phyloP scores from a whole-genome alignment of 1,140 invertebrate species.

The Ceratina japonica region DNA sequence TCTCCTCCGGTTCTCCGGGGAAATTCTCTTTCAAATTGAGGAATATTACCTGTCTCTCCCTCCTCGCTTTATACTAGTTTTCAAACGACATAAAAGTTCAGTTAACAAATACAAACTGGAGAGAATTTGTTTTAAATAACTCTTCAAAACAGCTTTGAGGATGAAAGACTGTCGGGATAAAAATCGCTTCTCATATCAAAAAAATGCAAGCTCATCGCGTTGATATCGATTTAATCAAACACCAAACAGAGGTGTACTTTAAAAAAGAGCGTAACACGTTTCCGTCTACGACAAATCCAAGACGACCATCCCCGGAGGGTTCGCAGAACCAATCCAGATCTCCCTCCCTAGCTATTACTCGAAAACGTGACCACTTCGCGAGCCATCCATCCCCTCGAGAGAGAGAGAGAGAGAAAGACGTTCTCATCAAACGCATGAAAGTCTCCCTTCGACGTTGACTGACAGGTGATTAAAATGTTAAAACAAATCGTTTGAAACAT shows the following conservation, averaged over 20 bases:
- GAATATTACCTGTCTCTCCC: too few species aligned
- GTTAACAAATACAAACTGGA: too few species aligned
- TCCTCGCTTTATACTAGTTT: too few species aligned
- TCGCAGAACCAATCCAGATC: not conserved
- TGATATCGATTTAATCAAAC: not conserved
- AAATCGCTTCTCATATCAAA: too few species aligned
- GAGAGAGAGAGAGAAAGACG: too few species aligned
- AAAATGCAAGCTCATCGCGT: not conserved
- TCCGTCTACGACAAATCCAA: not conserved
- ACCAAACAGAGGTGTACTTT: not conserved
- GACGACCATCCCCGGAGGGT: not conserved
- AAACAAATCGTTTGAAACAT: too few species aligned
- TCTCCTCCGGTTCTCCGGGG: slow-evolving; percentile 19
- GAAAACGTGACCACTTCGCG: not conserved
- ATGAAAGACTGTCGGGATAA: too few species aligned
- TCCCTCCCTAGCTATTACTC: not conserved
- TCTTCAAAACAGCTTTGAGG: too few species aligned
- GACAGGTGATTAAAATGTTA: too few species aligned
- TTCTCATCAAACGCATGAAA: not conserved
- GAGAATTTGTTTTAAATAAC: too few species aligned
- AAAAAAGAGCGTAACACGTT: not conserved
- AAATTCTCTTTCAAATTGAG: not conserved
- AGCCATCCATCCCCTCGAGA: not conserved
- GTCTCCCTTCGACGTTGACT: not conserved
- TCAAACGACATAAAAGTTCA: too few species aligned